These are phyloP conservation scores for Seladonia tumulorum DNA, from an alignment of 2,888 invertebrate species.

Conservation along the genomic window DNA sequence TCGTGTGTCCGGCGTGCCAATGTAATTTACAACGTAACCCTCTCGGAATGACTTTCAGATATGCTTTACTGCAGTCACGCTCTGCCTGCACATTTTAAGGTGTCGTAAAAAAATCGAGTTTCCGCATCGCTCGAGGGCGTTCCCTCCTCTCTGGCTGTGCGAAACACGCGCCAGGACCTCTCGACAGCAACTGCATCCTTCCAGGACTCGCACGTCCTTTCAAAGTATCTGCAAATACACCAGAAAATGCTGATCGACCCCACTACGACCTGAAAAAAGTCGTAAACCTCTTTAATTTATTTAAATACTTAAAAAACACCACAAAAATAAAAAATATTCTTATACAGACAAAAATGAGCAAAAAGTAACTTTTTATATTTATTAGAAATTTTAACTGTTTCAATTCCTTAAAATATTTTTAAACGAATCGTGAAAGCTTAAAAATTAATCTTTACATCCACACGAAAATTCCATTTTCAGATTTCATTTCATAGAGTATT, in stretches of 20 bases:
- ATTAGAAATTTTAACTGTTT: too few species aligned
- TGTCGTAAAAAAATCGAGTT: conserved; percentile 42
- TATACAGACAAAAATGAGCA: too few species aligned
- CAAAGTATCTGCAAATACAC: background rate
- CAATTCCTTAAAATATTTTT: too few species aligned
- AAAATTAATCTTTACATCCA: too few species aligned
- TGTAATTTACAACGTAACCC: conserved; percentile 39
- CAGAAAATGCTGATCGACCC: background rate
- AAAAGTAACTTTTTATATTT: too few species aligned
- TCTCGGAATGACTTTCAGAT: conserved; percentile 33
- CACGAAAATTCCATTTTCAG: too few species aligned
- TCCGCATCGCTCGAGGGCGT: background rate
- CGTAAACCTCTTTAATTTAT: too few species aligned
- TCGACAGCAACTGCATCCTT: background rate
- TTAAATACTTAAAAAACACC: too few species aligned
- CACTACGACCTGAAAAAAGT: too few species aligned
- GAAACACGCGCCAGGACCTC: background rate
- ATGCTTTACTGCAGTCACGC: conserved; percentile 27
- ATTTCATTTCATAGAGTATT: too few species aligned
- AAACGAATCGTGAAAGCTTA: too few species aligned
- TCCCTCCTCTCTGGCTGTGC: background rate
- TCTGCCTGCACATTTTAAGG: conserved; percentile 22
- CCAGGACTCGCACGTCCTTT: background rate
- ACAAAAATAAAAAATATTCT: too few species aligned
- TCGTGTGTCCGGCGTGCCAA: conserved; percentile 5